A percentile compares a stretch with the other conserved stretches of the same genome.
These are phyloP conservation scores for Girardinus metallicus DNA, from an alignment of 2,797 vertebrate genomes.

Conservation along the genomic window DNA sequence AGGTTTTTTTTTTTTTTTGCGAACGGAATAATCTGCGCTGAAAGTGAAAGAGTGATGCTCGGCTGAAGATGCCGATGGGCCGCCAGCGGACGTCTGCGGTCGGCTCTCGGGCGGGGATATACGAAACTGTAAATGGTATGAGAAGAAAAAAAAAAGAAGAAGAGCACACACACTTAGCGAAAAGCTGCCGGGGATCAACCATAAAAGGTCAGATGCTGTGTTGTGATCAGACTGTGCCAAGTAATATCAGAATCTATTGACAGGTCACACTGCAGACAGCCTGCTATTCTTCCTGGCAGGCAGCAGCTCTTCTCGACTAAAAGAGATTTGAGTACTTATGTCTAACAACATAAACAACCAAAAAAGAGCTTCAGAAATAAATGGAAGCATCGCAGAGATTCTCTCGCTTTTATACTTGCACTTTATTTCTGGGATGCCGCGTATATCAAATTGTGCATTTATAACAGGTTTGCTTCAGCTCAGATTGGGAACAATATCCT, in stretches of 20 bases:
- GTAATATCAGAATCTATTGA: constrained; percentile 48
- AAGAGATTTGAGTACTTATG: constrained; percentile 24
- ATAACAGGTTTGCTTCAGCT: constrained; percentile 73
- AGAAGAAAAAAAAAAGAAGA: constrained; percentile 44
- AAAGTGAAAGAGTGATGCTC: constrained; percentile 66
- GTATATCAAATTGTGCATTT: constrained; percentile 58
- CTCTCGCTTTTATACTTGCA: constrained; percentile 48
- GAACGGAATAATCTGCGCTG: constrained; percentile 51
- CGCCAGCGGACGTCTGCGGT: constrained; percentile 50
- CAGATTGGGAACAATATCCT: constrained; percentile 65
- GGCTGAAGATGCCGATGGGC: constrained; percentile 67
- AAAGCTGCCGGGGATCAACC: constrained; percentile 49
- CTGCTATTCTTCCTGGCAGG: constrained; percentile 29
- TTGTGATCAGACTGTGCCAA: constrained; percentile 44
- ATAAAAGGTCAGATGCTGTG: constrained; percentile 47
- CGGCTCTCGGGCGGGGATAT: constrained; percentile 43
- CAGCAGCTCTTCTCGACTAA: constrained; percentile 32
- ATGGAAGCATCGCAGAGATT: constrained; percentile 54
- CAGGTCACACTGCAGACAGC: constrained; percentile 23
- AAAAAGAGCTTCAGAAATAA: constrained; percentile 61
- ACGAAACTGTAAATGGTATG: constrained; percentile 54
- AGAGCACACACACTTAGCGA: constrained; percentile 50
- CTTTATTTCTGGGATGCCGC: constrained; percentile 68
- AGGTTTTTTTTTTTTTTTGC: constrained; percentile 33
- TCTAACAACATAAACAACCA: constrained; percentile 34